A percentile compares a stretch with the other conserved stretches of the same genome.
phyloP scores from a whole-genome alignment of 2,113 vertebrate genomes.

The Corythornis cristatus region DNA sequence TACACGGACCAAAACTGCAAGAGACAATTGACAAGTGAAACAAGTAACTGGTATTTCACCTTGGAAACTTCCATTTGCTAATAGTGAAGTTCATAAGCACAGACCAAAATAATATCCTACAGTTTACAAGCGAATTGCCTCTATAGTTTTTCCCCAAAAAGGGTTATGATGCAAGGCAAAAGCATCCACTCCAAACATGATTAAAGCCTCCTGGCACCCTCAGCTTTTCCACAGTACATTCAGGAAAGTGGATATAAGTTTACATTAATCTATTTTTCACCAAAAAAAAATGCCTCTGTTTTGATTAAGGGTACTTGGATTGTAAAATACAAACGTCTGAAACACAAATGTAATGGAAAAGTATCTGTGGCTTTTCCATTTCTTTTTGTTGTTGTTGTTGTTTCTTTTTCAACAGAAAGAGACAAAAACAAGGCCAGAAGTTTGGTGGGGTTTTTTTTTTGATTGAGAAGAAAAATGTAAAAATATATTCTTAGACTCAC shows the following conservation, averaged over 20 bases:
- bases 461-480: background rate
- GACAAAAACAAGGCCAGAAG: background rate
- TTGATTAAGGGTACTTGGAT: background rate
- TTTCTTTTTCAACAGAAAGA: background rate
- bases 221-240: background rate
- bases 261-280: background rate
- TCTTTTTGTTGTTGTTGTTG: background rate
- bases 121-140: background rate
- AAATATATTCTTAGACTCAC: background rate
- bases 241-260: background rate
- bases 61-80: background rate
- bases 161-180: background rate
- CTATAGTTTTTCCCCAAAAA: background rate
- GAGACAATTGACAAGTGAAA: slow-evolving; percentile 35
- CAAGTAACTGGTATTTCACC: background rate
- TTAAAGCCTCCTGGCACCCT: background rate
- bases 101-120: background rate
- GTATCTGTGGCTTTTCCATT: background rate
- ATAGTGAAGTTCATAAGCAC: background rate
- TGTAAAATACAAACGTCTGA: background rate
- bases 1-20: slow-evolving; percentile 90
- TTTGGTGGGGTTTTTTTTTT: background rate
- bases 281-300: background rate
- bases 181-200: background rate
- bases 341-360: background rate